These are phyloP conservation scores for Malurus splendens DNA, from an alignment of 2,797 vertebrate genomes.

Conservation along the genomic window DNA sequence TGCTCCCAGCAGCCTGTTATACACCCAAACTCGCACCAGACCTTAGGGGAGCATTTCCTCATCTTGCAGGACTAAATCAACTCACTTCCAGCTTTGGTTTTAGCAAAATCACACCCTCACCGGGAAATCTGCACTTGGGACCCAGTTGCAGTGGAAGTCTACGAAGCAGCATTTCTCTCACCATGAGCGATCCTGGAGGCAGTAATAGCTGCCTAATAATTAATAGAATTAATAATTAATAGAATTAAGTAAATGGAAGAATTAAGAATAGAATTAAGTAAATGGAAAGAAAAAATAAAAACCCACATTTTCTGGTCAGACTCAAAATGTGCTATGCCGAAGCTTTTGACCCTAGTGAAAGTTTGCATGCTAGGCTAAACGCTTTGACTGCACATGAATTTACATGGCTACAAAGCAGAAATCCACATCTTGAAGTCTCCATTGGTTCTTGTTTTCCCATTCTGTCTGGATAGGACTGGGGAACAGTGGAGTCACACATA, in stretches of 20 bases:
- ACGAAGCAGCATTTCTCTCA: neutral
- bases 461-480: neutral
- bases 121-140: neutral
- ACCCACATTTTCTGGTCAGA: neutral
- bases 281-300: neutral
- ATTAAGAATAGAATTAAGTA: neutral
- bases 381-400: neutral
- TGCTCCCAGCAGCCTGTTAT: neutral
- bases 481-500: accelerated
- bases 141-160: neutral
- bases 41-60: neutral
- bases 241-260: too few species aligned
- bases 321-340: neutral
- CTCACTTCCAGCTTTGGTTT: neutral
- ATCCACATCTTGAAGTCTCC: neutral
- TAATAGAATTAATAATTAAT: too few species aligned
- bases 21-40: neutral
- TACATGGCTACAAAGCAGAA: neutral
- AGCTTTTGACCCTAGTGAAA: neutral
- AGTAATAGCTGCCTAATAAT: neutral
- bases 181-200: neutral
- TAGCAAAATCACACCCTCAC: neutral
- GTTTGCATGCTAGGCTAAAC: neutral
- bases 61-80: neutral
- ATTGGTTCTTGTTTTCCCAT: neutral